These are phyloP conservation scores for Australoheros facetus DNA, from an alignment of 2,797 vertebrate genomes.

Conservation along the genomic window DNA sequence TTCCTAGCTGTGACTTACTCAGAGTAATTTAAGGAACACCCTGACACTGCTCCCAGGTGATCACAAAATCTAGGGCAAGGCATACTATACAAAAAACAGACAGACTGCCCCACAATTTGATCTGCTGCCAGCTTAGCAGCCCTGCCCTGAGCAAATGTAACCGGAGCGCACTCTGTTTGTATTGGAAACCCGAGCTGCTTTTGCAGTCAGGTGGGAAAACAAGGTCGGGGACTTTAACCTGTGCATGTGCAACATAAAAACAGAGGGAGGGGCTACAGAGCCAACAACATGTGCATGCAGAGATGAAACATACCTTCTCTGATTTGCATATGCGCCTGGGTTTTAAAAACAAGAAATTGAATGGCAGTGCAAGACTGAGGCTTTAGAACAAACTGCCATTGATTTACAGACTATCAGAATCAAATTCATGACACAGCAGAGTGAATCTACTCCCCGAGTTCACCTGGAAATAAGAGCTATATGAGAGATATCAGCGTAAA, in stretches of 20 bases:
- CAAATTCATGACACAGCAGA: conserved; percentile 38
- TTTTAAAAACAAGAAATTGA: conserved; percentile 19
- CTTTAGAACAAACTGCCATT: conserved; percentile 7
- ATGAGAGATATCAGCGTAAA: conserved; percentile 18
- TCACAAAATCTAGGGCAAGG: conserved; percentile 38
- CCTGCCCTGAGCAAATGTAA: conserved; percentile 79
- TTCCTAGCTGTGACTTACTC: neutral
- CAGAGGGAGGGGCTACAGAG: conserved; percentile 35
- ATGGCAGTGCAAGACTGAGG: neutral
- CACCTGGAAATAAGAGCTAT: conserved; percentile 41
- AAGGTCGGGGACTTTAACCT: conserved; percentile 73
- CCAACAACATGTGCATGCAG: conserved; percentile 23
- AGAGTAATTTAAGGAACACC: conserved; percentile 10
- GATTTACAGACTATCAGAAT: conserved; percentile 30
- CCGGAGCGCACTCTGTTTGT: conserved; percentile 78
- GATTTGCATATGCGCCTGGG: conserved; percentile 42
- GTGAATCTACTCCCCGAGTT: conserved; percentile 24
- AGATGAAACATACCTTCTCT: conserved; percentile 6
- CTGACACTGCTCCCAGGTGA: conserved; percentile 12
- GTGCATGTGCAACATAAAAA: conserved; percentile 48
- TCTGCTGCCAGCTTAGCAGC: conserved; percentile 46
- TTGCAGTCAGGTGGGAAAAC: conserved; percentile 72
- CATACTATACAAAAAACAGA: conserved; percentile 39
- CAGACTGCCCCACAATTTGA: conserved; percentile 24
- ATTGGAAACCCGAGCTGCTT: conserved; percentile 78